Conservation (phyloP, 2,797 vertebrate species). For the Gadopsis marmoratus region DNA sequence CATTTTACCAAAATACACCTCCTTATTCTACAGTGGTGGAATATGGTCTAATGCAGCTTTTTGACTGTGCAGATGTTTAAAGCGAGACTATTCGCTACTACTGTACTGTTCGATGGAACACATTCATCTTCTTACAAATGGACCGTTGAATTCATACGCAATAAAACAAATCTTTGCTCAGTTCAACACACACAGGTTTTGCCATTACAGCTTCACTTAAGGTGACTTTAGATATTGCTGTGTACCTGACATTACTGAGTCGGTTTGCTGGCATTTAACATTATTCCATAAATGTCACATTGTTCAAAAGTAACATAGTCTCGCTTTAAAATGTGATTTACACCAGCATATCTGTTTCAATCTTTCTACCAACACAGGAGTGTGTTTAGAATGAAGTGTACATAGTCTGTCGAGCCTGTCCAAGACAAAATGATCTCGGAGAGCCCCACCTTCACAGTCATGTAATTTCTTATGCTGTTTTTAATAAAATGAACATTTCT, state of each 20-base stretch:
- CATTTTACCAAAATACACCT: slow-evolving; percentile 7
- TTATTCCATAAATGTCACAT: background rate
- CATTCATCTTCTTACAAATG: background rate
- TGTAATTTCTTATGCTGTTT: slow-evolving; percentile 41
- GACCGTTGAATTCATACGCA: background rate
- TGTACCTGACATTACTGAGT: too few species aligned
- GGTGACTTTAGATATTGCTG: background rate
- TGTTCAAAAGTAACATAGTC: slow-evolving; percentile 2
- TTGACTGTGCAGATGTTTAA: background rate
- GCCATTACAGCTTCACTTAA: background rate
- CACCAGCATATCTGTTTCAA: slow-evolving; percentile 3
- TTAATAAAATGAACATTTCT: slow-evolving; percentile 58
- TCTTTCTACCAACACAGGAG: slow-evolving; percentile 5
- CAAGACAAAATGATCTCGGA: slow-evolving; percentile 10
- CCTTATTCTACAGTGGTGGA: background rate
- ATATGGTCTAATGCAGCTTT: background rate
- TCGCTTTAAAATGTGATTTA: background rate
- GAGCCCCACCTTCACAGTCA: slow-evolving; percentile 1
- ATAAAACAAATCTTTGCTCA: background rate
- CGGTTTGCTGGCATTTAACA: background rate
- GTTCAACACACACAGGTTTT: background rate
- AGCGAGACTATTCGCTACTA: slow-evolving; percentile 7
- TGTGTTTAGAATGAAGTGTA: slow-evolving; percentile 41
- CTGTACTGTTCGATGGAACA: background rate
- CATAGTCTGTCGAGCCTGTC: slow-evolving; percentile 41